Conservation (phyloP, 2,113 vertebrate genomes). For the Nothocercus nigrocapillus region DNA sequence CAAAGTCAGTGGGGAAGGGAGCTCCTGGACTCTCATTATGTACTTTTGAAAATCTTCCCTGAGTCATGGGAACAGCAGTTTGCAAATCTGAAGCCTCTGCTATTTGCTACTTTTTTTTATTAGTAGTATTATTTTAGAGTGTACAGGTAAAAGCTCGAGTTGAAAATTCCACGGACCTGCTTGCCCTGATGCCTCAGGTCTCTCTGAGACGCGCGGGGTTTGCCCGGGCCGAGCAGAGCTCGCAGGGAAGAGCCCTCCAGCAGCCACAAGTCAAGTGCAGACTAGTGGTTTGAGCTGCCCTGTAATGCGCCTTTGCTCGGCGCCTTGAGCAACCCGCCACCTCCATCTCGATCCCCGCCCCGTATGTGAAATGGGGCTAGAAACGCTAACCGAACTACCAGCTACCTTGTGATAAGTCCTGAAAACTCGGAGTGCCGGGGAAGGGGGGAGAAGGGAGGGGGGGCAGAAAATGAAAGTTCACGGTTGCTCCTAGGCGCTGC, state of each 20-base stretch:
- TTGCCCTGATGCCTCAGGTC: neutral
- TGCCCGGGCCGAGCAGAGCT: neutral
- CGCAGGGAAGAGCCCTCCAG: neutral
- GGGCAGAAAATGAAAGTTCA: constrained; percentile 52
- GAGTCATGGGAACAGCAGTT: constrained; percentile 3
- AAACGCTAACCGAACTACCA: neutral
- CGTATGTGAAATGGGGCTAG: neutral
- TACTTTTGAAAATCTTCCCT: constrained; percentile 22
- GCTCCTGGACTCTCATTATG: neutral
- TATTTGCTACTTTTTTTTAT: neutral
- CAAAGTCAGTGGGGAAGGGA: neutral
- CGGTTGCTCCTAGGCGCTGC: neutral
- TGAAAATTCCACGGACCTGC: neutral
- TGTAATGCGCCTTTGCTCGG: neutral
- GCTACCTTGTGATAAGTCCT: neutral
- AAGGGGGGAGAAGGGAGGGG: neutral
- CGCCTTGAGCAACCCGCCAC: neutral
- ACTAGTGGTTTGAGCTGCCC: neutral
- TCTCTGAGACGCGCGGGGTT: neutral
- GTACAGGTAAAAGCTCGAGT: neutral
- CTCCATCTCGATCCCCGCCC: neutral
- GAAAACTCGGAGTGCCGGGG: neutral
- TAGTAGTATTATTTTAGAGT: neutral
- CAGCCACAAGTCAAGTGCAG: constrained; percentile 56
- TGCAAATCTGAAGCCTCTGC: neutral